phyloP scores from a whole-genome alignment of 2,888 invertebrate species.

The Palloptera scutellata region DNA sequence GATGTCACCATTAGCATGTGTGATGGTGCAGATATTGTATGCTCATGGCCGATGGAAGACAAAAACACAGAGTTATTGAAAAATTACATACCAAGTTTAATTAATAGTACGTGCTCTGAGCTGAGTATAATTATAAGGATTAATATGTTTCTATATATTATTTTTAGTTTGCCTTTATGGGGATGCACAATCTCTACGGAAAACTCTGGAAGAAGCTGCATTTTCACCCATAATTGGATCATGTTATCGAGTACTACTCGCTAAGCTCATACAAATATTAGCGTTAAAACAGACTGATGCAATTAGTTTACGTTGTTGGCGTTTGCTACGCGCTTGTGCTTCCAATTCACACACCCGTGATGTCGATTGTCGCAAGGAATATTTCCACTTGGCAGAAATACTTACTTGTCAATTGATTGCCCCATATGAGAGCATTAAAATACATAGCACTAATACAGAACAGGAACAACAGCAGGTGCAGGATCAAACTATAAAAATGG shows the following conservation, averaged over 20 bases:
- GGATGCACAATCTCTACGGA: too few species aligned
- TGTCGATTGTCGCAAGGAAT: conserved; percentile 54
- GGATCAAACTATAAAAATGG: conserved; percentile 41
- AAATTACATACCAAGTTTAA: conserved; percentile 54
- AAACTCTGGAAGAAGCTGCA: conserved; percentile 48
- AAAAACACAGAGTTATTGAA: conserved; percentile 50
- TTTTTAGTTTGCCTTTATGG: too few species aligned
- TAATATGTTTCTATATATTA: conserved; percentile 8
- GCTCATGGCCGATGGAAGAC: conserved; percentile 56
- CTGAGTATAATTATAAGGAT: neutral
- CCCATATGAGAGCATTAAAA: conserved; percentile 57
- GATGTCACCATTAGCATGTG: conserved; percentile 49
- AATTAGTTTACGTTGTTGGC: conserved; percentile 57
- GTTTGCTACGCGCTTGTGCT: conserved; percentile 56
- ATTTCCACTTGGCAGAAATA: conserved; percentile 60
- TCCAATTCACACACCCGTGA: conserved; percentile 56
- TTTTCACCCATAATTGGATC: conserved; percentile 58
- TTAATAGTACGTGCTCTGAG: conserved; percentile 45
- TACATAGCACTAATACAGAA: conserved; percentile 29
- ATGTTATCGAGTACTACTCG: conserved; percentile 56
- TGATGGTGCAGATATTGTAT: conserved; percentile 48
- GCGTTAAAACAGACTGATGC: conserved; percentile 58
- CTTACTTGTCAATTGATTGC: conserved; percentile 60
- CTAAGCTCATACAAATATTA: conserved; percentile 59
- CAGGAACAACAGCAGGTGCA: neutral